Evolutionary conservation across 2,888 invertebrate genomes (phyloP), one percentile per base, ranked within the genome.

Genomic region (Ypsolopha scabrella): DNA sequence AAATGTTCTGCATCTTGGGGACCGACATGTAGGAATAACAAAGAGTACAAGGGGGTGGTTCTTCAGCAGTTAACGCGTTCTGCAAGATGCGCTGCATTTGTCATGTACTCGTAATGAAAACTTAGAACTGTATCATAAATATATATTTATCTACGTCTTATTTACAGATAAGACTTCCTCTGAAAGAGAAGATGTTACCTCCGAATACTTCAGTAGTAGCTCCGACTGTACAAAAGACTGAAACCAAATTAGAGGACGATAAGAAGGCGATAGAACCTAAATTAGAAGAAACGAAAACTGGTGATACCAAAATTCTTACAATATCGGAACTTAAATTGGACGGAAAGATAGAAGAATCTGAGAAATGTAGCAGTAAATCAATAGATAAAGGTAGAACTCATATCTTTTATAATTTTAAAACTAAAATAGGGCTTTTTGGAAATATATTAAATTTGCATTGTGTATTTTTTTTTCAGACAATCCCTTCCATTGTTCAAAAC

Each of bases 81-180:
- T n/a, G n/a, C n/a, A n/a, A n/a, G n/a, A n/a, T n/a, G n/a, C n/a
- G n/a, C n/a, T n/a, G n/a, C n/a, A n/a, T n/a, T n/a, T n/a, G n/a
- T n/a, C n/a, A n/a, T n/a, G n/a, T n/a, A n/a, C n/a, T n/a, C n/a
- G n/a, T n/a, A n/a, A n/a, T n/a, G n/a, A n/a, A n/a, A n/a, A n/a
- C n/a, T n/a, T n/a, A n/a, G n/a, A n/a, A n/a, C n/a, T n/a, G n/a
- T n/a, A n/a, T n/a, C n/a, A n/a, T n/a, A n/a, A n/a, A n/a, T n/a
- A n/a, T 24, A 4, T 24, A 3, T 24, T 24, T 24, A 24, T 4
- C 24, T 24, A 24, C 24, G 4, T 24, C 4, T 48, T 52, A 10
- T 49, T 60, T 67, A 48, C 67, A 80, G 79, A 76, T 80, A 54
- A 65, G 79, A 54, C 73, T 68, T 63, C 80, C 80, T 0, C 51